Percentiles rank a stretch among this genome's conserved stretches.
These are phyloP conservation scores for Ephydatia muelleri DNA, from an alignment of 37 sponge, comb jelly and placozoan species.

Conservation along the genomic window DNA sequence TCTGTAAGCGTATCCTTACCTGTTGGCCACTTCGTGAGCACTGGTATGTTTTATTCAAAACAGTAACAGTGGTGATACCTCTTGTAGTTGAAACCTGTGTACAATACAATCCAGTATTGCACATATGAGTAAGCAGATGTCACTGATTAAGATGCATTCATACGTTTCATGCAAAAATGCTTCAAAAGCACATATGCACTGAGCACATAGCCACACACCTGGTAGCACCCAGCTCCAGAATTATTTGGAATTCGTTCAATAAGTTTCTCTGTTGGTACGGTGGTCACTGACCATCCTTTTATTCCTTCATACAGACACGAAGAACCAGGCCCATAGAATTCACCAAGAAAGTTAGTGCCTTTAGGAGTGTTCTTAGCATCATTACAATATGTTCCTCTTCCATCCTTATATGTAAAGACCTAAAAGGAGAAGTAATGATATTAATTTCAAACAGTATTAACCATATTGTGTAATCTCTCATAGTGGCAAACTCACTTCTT, in stretches of 20 bases:
- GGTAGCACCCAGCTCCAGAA: conserved; percentile 67
- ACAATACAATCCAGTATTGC: conserved; percentile 30
- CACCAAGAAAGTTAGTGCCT: conserved; percentile 17
- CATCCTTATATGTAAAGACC: conserved; percentile 7
- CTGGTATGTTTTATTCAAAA: conserved; percentile 41
- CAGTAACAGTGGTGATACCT: conserved; percentile 23
- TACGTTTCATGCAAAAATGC: background rate
- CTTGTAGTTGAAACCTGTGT: conserved; percentile 14
- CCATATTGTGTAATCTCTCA: background rate
- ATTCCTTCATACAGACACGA: conserved; percentile 52
- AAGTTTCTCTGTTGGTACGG: background rate
- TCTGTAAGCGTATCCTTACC: background rate
- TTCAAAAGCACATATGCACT: background rate
- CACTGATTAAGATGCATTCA: background rate
- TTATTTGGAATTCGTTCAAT: background rate
- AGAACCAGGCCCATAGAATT: conserved; percentile 43
- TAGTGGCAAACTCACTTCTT: conserved; percentile 38
- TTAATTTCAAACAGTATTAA: background rate
- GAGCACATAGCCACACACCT: too few relatives aligned
- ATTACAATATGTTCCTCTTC: conserved; percentile 22
- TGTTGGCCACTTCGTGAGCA: background rate
- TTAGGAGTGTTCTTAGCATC: conserved; percentile 1
- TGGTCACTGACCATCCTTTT: conserved; percentile 5
- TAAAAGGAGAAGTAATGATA: background rate
- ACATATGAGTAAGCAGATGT: background rate